These are phyloP conservation scores for Cyaniris semiargus DNA, from an alignment of 2,888 invertebrate genomes.

Conservation along the genomic window DNA sequence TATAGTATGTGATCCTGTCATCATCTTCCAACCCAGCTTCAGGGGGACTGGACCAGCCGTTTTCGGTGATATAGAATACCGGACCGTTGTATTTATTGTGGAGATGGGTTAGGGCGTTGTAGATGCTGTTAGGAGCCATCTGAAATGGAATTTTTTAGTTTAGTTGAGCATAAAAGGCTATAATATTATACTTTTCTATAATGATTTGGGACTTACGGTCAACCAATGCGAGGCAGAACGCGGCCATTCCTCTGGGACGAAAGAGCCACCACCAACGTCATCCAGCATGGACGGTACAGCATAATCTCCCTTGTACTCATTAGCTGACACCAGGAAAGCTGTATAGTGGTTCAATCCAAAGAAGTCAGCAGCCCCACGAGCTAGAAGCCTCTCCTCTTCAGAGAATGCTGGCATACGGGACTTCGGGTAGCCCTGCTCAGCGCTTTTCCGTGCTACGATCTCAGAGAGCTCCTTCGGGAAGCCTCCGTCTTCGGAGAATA, in stretches of 20 bases:
- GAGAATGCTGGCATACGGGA: constrained; percentile 51
- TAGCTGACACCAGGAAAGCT: constrained; percentile 49
- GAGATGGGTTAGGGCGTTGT: constrained; percentile 57
- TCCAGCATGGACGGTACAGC: constrained; percentile 49
- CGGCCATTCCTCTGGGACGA: constrained; percentile 50
- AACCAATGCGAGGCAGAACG: constrained; percentile 56
- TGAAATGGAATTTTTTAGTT: not conserved
- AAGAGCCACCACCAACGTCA: constrained; percentile 48
- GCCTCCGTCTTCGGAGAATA: constrained; percentile 73
- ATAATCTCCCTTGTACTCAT: constrained; percentile 32
- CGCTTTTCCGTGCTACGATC: constrained; percentile 58
- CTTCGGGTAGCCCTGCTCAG: constrained; percentile 49
- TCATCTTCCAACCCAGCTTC: constrained; percentile 62
- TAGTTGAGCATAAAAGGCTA: too few relatives aligned
- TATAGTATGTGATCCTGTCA: constrained; percentile 60
- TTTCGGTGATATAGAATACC: constrained; percentile 75
- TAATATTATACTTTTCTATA: too few relatives aligned
- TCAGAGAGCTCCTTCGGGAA: constrained; percentile 72
- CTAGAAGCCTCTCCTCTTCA: constrained; percentile 45
- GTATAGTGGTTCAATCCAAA: constrained; percentile 73
- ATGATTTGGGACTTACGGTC: constrained; percentile 48
- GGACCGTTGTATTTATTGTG: constrained; percentile 62
- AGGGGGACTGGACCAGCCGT: constrained; percentile 74
- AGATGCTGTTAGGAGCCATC: constrained; percentile 61
- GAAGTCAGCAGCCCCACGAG: constrained; percentile 66